Conservation (phyloP, 2,888 invertebrate genomes). For the Plagodis dolabraria region DNA sequence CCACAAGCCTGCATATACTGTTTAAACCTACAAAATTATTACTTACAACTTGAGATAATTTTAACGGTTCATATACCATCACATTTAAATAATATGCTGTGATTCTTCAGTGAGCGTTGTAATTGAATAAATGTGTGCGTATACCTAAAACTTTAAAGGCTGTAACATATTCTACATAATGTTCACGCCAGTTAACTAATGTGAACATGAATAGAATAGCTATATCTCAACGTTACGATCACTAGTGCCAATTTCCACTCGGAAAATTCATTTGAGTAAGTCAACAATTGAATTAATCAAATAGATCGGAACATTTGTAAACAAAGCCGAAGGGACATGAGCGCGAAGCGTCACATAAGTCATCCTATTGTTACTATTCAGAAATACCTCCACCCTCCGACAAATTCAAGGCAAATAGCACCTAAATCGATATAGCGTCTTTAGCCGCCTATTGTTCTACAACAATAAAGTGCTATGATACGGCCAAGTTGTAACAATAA, state of each 20-base stretch:
- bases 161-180: background rate
- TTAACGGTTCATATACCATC: too few species aligned
- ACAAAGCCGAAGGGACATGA: conserved; percentile 23
- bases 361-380: conserved; percentile 19
- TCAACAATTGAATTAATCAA: conserved; percentile 20
- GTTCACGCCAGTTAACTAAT: conserved; percentile 5
- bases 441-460: conserved; percentile 59
- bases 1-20: conserved; percentile 22
- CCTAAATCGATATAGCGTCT: conserved; percentile 51
- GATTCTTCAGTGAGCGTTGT: too few species aligned
- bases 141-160: too few species aligned
- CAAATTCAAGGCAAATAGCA: conserved; percentile 52
- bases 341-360: conserved; percentile 20
- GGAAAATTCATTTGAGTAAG: conserved; percentile 23
- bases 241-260: conserved; percentile 21
- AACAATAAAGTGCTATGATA: conserved; percentile 69
- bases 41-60: conserved; percentile 6
- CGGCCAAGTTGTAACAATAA: conserved; percentile 73
- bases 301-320: conserved; percentile 22
- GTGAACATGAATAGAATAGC: conserved; percentile 22
- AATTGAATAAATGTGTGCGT: too few species aligned
- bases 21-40: conserved; percentile 19
- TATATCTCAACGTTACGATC: conserved; percentile 16
- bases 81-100: too few species aligned
- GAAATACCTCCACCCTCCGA: conserved; percentile 30